Evolutionary conservation across 64 coral and sea anemone species (phyloP).

Genomic region (Montipora capricornis): DNA sequence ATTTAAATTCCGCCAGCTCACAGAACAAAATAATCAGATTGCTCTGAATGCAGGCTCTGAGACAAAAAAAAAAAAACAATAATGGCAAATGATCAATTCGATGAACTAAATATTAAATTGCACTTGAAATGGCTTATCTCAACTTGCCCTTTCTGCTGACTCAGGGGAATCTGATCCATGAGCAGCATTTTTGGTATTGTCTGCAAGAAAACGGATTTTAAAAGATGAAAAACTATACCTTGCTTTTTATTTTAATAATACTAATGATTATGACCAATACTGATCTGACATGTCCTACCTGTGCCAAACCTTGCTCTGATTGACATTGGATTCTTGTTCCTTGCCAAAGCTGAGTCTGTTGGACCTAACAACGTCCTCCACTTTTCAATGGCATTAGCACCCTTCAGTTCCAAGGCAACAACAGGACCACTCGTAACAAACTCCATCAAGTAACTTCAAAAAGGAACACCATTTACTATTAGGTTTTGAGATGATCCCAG

Average conservation of each 20-base stretch:
- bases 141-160: slow-evolving; percentile 63
- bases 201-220: background rate
- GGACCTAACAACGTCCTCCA: slow-evolving; percentile 88
- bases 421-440: slow-evolving; percentile 89
- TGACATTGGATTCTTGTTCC: slow-evolving; percentile 77
- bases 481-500: background rate
- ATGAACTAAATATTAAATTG: no score
- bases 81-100: no score
- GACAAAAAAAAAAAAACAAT: no score
- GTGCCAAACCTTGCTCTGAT: slow-evolving; percentile 92
- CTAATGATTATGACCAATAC: no score
- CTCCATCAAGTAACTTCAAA: slow-evolving; percentile 54
- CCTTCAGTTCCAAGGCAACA: slow-evolving; percentile 94
- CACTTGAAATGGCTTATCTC: background rate
- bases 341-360: slow-evolving; percentile 90
- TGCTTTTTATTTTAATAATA: no score
- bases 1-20: no score
- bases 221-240: background rate
- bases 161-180: slow-evolving; percentile 63
- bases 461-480: background rate
- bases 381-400: slow-evolving; percentile 70
- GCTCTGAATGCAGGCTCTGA: no score
- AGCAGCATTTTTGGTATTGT: slow-evolving; percentile 75
- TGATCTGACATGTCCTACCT: slow-evolving; percentile 39
- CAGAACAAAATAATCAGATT: no score